Percentiles rank a stretch among this genome's conserved stretches.
These are phyloP conservation scores for Campylomormyrus tamandua DNA, from an alignment of 2,113 vertebrate species.

Conservation along the genomic window DNA sequence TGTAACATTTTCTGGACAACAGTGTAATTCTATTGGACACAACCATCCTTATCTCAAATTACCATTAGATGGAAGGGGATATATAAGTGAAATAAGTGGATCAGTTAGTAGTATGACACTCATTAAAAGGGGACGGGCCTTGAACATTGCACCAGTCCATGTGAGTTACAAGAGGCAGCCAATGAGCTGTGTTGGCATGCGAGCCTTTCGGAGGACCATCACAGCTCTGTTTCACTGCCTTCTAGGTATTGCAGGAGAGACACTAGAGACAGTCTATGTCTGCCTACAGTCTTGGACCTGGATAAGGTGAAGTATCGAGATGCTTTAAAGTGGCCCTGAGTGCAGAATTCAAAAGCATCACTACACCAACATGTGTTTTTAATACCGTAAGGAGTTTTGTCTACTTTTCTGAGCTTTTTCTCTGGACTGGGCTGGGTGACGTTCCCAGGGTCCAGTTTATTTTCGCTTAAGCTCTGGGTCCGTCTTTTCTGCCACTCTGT, in stretches of 20 bases:
- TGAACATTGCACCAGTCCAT: not conserved
- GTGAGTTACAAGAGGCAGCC: not conserved
- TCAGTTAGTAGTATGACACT: not conserved
- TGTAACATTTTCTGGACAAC: not conserved
- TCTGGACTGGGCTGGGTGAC: not conserved
- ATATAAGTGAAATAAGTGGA: not conserved
- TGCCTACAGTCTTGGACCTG: not conserved
- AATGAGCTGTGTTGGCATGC: not conserved
- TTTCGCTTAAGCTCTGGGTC: not conserved
- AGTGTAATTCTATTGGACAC: not conserved
- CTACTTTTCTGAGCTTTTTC: not conserved
- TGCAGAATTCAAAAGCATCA: not conserved
- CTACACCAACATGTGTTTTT: not conserved
- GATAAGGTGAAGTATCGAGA: not conserved
- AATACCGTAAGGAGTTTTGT: not conserved
- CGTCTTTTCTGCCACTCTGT: slow-evolving; percentile 41
- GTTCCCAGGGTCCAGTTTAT: not conserved
- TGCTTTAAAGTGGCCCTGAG: not conserved
- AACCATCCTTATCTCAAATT: not conserved
- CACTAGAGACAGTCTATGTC: not conserved
- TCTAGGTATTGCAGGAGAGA: not conserved
- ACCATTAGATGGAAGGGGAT: not conserved
- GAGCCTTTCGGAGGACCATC: not conserved
- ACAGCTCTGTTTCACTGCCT: not conserved
- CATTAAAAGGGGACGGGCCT: not conserved